A percentile compares a stretch with the other conserved stretches of the same genome.
Conservation (phyloP, 2,113 vertebrate genomes). For the Nesoenas mayeri region DNA sequence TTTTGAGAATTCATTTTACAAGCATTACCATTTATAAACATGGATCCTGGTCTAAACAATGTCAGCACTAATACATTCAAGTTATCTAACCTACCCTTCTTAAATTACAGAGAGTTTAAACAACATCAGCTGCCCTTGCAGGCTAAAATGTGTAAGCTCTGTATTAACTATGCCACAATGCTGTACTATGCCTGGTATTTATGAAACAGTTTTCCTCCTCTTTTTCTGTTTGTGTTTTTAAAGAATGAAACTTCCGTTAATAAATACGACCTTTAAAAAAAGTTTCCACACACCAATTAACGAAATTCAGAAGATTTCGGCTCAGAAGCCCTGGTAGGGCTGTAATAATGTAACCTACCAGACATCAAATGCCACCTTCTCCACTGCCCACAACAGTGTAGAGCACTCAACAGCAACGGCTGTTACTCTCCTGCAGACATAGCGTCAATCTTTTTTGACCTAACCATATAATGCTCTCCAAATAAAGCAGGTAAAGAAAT, state of each 20-base stretch:
- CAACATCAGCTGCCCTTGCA: not conserved
- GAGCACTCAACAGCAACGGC: not conserved
- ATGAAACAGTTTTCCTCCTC: not conserved
- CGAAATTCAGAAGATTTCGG: not conserved
- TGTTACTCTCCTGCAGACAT: not conserved
- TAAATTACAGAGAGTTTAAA: not conserved
- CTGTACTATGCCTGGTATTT: not conserved
- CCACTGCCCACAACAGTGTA: not conserved
- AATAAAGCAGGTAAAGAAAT: not conserved
- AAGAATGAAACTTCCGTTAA: not conserved
- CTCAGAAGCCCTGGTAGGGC: not conserved
- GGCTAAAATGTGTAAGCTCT: not conserved
- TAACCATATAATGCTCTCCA: not conserved
- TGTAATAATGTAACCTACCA: not conserved
- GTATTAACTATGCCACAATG: rapidly evolving
- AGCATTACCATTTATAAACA: not conserved
- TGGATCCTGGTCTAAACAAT: not conserved
- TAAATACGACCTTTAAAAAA: not conserved
- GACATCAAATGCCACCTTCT: not conserved
- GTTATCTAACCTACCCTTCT: not conserved
- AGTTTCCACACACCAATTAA: not conserved
- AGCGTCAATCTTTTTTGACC: not conserved
- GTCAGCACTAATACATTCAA: not conserved
- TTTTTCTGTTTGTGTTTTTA: not conserved
- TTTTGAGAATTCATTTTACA: not conserved